Evolutionary conservation across 2,888 invertebrate genomes (phyloP), one percentile per base, ranked within the genome.

Genomic region (Habroteleia sp.): DNA sequence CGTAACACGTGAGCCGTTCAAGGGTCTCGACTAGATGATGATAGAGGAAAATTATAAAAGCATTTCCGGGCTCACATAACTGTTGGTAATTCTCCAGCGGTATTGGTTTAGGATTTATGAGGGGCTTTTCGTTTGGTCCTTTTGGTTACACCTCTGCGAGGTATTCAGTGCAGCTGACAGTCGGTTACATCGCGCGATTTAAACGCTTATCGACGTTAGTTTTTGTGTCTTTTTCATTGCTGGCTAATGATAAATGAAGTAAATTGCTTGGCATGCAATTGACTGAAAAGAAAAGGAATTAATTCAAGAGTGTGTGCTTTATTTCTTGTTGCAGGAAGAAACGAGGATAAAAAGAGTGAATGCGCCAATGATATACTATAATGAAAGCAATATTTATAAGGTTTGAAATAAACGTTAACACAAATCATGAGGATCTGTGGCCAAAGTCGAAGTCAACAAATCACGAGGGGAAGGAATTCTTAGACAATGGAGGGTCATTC

Each of bases 61-160:
- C 54, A 60, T 69, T 69, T 74, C 74, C 69, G 69, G 74, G 46
- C 63, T 63, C 52, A 16, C 37, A 11, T 69, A 69, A 74, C 56
- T 52, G 25, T 44, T 35, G 20, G 52, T 73, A 73, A 65, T 73
- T 20, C n/a, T 66, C n/a, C 48, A 58, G 17, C 72, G 50, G 31
- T 35, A 48, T 39, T 33, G 20, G 29, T 35, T 5, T 8, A 37
- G 16, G 56, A 68, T 58, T 58, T 58, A 58, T 37, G 68, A 13
- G n/a, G n/a, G n/a, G n/a, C 39, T 1, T 11, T 14, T 58, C 48
- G 46, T 56, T 56, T 48, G 25, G 11, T 48, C 25, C 6, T 35
- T 42, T 33, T 23, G 56, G 31, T 66, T 44, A 46, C 29, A 46
- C 44, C 35, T 39, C n/a, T 8, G 8, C 1, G 10, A 4, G 29